These are phyloP conservation scores for Drosophila tsacasi DNA, from an alignment of 1,140 invertebrate genomes.

Conservation along the genomic window DNA sequence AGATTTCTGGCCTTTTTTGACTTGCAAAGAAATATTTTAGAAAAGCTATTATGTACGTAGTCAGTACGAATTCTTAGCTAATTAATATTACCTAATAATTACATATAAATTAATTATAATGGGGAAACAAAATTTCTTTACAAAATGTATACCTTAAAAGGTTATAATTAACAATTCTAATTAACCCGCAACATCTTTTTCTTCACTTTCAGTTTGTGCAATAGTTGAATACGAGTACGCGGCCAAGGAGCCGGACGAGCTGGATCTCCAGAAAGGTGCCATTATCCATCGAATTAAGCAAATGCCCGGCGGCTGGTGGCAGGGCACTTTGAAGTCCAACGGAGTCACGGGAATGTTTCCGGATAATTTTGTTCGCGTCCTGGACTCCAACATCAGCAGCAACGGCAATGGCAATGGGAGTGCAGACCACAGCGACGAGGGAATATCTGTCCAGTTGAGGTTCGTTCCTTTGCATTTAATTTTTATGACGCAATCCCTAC, in stretches of 20 bases:
- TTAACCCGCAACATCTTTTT: neutral
- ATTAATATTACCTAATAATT: neutral
- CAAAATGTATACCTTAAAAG: neutral
- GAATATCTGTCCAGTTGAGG: conserved; percentile 76
- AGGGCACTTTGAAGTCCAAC: conserved; percentile 92
- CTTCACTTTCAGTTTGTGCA: conserved; percentile 88
- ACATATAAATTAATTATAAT: neutral
- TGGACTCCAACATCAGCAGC: conserved; percentile 72
- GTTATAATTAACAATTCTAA: neutral
- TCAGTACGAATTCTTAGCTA: neutral
- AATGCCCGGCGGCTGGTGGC: conserved; percentile 98
- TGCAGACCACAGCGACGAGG: conserved; percentile 63
- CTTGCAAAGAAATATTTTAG: neutral
- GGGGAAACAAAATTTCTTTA: neutral
- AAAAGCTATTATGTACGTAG: too few relatives aligned
- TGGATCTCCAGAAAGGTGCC: conserved; percentile 95
- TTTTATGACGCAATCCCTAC: conserved; percentile 47
- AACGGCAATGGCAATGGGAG: conserved; percentile 68
- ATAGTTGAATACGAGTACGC: conserved; percentile 93
- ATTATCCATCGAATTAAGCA: conserved; percentile 93
- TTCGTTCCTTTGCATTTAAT: conserved; percentile 42
- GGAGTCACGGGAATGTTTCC: conserved; percentile 98
- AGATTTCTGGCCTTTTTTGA: neutral
- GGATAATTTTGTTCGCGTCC: conserved; percentile 96
- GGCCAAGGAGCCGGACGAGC: conserved; percentile 92